Conservation (phyloP, 1,140 invertebrate species). For the silkworm (Bombyx mori) region DNA sequence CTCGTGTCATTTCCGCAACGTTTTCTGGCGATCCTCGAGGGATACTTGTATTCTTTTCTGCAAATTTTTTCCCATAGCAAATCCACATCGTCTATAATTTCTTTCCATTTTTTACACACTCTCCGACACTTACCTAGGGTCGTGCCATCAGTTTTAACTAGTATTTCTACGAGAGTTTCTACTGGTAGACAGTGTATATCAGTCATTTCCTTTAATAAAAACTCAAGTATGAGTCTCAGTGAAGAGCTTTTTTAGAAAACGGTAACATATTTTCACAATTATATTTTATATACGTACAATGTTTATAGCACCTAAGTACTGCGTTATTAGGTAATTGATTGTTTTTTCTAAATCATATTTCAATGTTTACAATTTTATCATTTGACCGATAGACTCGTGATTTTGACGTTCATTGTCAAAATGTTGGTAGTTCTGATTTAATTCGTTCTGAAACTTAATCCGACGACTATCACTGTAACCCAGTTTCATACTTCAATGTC, state of each 20-base stretch:
- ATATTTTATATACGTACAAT: too few relatives aligned
- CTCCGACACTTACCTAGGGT: constrained; percentile 41
- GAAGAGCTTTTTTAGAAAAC: too few relatives aligned
- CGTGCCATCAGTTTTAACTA: constrained; percentile 41
- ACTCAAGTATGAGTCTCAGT: too few relatives aligned
- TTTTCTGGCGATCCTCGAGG: constrained; percentile 45
- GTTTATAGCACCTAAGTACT: too few relatives aligned
- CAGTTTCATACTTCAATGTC: too few relatives aligned
- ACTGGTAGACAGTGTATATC: constrained; percentile 39
- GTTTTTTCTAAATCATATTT: constrained; percentile 5
- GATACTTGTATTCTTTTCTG: constrained; percentile 36
- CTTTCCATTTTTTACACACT: constrained; percentile 51
- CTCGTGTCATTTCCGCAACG: constrained; percentile 39
- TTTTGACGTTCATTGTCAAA: constrained; percentile 26
- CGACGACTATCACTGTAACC: background rate
- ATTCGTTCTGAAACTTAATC: background rate
- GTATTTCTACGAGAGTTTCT: constrained; percentile 51
- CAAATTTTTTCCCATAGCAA: constrained; percentile 46
- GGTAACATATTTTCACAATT: too few relatives aligned
- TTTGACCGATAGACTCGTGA: constrained; percentile 29
- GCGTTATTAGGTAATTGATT: constrained; percentile 1
- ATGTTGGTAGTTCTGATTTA: background rate
- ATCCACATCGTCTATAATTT: constrained; percentile 37
- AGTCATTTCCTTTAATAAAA: constrained; percentile 17
- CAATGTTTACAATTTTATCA: constrained; percentile 14